These are phyloP conservation scores for Otus sunia DNA, from an alignment of 2,113 vertebrate genomes.

Conservation along the genomic window DNA sequence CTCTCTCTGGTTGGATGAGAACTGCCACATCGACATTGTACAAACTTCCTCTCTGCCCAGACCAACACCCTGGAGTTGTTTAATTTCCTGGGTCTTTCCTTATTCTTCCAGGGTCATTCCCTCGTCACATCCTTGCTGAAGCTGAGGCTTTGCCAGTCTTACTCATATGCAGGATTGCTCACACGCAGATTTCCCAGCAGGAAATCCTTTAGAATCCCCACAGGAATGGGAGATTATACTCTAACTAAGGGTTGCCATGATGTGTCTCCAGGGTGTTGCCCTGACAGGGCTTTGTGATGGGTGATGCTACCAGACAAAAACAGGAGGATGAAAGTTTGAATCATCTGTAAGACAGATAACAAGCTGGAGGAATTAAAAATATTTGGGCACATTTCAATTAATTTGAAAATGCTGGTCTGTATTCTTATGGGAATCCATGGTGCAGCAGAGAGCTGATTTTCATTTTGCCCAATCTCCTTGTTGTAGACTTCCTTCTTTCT, in stretches of 20 bases:
- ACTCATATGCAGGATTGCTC: too few species aligned
- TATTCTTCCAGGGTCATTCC: too few species aligned
- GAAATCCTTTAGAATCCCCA: too few species aligned
- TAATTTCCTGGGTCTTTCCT: too few species aligned
- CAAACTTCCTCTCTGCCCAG: too few species aligned
- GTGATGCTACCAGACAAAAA: neutral
- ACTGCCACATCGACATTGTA: too few species aligned
- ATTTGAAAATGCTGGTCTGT: neutral
- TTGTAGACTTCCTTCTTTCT: neutral
- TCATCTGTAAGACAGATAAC: neutral
- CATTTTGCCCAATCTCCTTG: neutral
- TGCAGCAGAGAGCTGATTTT: neutral
- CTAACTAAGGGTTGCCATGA: neutral
- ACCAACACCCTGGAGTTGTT: too few species aligned
- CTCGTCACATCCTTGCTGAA: too few species aligned
- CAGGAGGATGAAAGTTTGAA: neutral
- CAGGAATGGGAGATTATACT: neutral
- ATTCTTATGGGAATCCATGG: neutral
- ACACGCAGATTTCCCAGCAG: too few species aligned
- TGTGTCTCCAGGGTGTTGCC: neutral
- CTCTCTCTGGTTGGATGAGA: too few species aligned
- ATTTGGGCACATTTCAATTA: neutral
- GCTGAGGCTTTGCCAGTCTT: too few species aligned
- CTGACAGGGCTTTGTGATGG: neutral
- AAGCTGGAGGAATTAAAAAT: neutral